Base-by-base conservation (phyloP, 2,797 vertebrate genomes). In the Pipistrellus pygmaeus region DNA sequence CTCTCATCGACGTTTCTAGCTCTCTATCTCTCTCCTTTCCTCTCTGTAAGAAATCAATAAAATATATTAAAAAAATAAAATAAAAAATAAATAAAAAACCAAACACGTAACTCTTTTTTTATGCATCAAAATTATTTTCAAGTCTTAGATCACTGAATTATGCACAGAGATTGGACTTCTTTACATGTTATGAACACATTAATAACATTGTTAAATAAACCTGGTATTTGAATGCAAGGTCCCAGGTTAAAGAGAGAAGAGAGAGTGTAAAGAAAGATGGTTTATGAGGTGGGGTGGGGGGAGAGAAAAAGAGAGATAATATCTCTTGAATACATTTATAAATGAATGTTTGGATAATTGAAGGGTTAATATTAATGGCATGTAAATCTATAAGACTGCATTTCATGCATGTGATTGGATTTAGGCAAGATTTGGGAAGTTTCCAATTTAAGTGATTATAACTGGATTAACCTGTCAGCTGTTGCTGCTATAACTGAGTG, bases 381-480 rank as follows among this genome's bases (percentile, higher is more conserved):
- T 93, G 72, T 71, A 25, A 96, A 55, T 64, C 60, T 95, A 62
- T 55, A 96, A 55, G 60, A 46, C 3, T 85, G 8, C 13, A 97
- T 91, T 96, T 96, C 93, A 85, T 93, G 30, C 69, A 46, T 95
- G 44, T 69, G 32, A 62, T 60, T 92, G 88, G 30, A 90, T 77
- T 62, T 95, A n/a, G 95, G 96, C 96, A 86, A 83, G 83, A 60
- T 38, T 94, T 96, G 78, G 77, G 97, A 27, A 94, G 90, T 97
- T 97, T 96, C 76, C 66, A 62, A 89, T 41, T 88, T 87, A 95
- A 97, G 60, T 81, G 1, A 92, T 92, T 96, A 87, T 88, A 44
- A 64, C n/a, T 93, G 77, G 57, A 92, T 96, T 92, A 97, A 93
- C 94, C 90, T 48, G 94, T 96, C 97, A 66, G 32, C 62, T 44